phyloP scores from a whole-genome alignment of 2,113 vertebrate genomes.

The Apeltes quadracus region DNA sequence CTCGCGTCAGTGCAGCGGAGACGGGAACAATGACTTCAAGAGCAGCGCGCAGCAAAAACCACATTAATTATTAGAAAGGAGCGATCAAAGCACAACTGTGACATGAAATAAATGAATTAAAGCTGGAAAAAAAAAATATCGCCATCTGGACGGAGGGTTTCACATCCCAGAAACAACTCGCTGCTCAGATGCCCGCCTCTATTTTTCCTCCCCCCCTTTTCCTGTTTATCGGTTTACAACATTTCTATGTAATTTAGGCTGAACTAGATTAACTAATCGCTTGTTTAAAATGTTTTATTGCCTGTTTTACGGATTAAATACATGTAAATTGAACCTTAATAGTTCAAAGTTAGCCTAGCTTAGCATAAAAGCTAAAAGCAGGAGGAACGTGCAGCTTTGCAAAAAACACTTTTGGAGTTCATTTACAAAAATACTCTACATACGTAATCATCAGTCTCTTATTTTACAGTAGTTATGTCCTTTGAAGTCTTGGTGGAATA shows the following conservation, averaged over 20 bases:
- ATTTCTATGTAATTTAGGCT: conserved; percentile 26
- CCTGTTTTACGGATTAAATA: neutral
- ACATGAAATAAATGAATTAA: conserved; percentile 81
- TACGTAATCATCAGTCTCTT: neutral
- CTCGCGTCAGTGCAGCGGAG: conserved; percentile 56
- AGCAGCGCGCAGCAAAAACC: conserved; percentile 70
- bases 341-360: neutral
- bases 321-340: neutral
- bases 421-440: neutral
- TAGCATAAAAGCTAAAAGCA: neutral
- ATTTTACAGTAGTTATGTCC: neutral
- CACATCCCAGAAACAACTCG: conserved; percentile 66
- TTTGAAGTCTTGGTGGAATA: neutral
- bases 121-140: conserved; percentile 72
- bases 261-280: conserved; percentile 22
- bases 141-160: conserved; percentile 75
- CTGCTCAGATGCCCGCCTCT: conserved; percentile 57
- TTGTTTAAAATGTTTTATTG: conserved; percentile 6
- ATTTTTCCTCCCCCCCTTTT: conserved; percentile 12
- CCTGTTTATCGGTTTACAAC: conserved; percentile 31
- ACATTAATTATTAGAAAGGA: conserved; percentile 80
- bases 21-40: conserved; percentile 79
- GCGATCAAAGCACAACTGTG: conserved; percentile 80
- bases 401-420: neutral
- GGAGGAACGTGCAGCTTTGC: neutral